Conservation (phyloP, 2,797 vertebrate species). For the Heterohyrax brucei region DNA sequence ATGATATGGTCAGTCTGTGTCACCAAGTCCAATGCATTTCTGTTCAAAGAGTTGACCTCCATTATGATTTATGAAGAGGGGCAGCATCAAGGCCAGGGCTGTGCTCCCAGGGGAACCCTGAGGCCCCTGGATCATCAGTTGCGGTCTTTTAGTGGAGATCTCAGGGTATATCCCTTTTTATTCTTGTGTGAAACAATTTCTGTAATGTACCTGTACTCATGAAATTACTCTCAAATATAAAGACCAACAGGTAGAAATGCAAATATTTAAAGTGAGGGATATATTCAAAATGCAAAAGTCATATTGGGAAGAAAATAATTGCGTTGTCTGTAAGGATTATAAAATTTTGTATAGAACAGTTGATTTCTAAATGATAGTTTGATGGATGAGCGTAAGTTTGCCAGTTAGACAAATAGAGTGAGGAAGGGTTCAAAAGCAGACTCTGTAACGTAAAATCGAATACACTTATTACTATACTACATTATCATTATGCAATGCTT, state of each 20-base stretch:
- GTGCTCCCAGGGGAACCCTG: too few relatives aligned
- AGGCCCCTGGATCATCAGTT: too few relatives aligned
- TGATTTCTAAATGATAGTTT: background rate
- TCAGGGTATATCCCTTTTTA: too few relatives aligned
- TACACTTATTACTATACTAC: background rate
- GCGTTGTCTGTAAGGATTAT: background rate
- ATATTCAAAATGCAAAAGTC: background rate
- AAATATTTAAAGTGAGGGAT: background rate
- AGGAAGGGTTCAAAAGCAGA: background rate
- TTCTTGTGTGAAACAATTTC: background rate
- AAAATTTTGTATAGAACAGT: background rate
- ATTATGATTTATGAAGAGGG: too few relatives aligned
- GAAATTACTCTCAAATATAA: background rate
- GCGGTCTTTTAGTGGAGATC: too few relatives aligned
- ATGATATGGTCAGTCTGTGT: too few relatives aligned
- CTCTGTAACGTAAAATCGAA: background rate
- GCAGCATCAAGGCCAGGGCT: too few relatives aligned
- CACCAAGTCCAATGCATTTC: too few relatives aligned
- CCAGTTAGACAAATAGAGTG: background rate
- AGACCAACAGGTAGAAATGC: background rate
- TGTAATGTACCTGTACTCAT: background rate
- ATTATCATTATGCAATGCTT: background rate
- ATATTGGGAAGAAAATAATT: background rate
- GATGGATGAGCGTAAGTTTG: background rate
- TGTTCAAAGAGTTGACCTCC: too few relatives aligned